A percentile compares a stretch with the other conserved stretches of the same genome.
Evolutionary conservation across 2,113 vertebrate species (phyloP).

Genomic region (Pelobates fuscus): DNA sequence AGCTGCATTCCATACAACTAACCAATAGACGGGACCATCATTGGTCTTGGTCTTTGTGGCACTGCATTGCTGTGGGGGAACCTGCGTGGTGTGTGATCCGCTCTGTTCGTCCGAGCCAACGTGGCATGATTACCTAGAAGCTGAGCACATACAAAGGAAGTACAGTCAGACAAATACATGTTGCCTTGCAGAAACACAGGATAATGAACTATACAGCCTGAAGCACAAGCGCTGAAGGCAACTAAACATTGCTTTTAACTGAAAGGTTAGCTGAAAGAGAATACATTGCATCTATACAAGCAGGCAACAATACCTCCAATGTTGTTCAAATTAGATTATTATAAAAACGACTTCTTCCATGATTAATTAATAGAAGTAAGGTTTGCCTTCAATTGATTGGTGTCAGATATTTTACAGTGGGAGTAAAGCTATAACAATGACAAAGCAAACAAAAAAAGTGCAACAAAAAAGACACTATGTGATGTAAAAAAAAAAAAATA

Average conservation of each 20-base stretch:
- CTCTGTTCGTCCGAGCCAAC: constrained; percentile 75
- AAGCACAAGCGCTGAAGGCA: constrained; percentile 76
- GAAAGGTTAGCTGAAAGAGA: constrained; percentile 79
- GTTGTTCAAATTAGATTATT: background rate
- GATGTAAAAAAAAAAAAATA: too few relatives aligned
- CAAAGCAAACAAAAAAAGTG: too few relatives aligned
- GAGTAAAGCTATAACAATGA: too few relatives aligned
- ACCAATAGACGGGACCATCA: constrained; percentile 87
- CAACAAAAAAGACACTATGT: too few relatives aligned
- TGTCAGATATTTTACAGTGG: too few relatives aligned
- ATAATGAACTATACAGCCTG: constrained; percentile 34
- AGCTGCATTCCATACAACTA: constrained; percentile 68
- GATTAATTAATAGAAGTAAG: too few relatives aligned
- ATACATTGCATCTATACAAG: constrained; percentile 21
- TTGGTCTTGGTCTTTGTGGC: constrained; percentile 75
- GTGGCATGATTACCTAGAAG: constrained; percentile 87
- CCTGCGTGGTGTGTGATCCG: constrained; percentile 79
- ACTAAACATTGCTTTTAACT: constrained; percentile 82
- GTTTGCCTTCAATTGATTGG: too few relatives aligned
- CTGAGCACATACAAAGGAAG: constrained; percentile 74
- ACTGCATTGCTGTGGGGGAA: constrained; percentile 72
- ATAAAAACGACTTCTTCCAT: too few relatives aligned
- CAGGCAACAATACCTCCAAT: background rate
- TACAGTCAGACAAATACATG: constrained; percentile 43
- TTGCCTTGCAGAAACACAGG: background rate